Percentiles rank a stretch among this genome's conserved stretches.
Evolutionary conservation across 2,888 invertebrate species (phyloP).

Genomic region (Idaea biselata): DNA sequence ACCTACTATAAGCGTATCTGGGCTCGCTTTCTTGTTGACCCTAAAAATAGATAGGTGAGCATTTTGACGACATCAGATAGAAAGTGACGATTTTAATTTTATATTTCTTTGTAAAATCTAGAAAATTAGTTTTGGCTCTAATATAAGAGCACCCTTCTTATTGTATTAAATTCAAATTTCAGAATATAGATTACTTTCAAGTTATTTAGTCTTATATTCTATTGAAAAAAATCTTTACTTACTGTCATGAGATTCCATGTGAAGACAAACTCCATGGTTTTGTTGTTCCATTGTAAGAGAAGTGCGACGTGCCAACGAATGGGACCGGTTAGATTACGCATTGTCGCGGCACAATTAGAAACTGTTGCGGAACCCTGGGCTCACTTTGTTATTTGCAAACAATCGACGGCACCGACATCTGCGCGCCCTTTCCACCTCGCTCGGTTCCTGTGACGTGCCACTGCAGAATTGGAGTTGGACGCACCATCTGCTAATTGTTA

Average conservation of each 20-base stretch:
- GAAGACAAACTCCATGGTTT: slow-evolving; percentile 10
- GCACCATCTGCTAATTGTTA: slow-evolving; percentile 65
- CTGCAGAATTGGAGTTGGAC: slow-evolving; percentile 35
- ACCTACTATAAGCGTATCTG: too few species aligned
- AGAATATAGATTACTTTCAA: too few species aligned
- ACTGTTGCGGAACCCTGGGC: slow-evolving; percentile 66
- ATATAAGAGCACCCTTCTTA: too few species aligned
- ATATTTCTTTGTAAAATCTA: too few species aligned
- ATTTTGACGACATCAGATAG: too few species aligned
- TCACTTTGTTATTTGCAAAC: slow-evolving; percentile 76
- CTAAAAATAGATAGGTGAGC: too few species aligned
- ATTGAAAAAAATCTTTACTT: too few species aligned
- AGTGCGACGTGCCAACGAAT: slow-evolving; percentile 65
- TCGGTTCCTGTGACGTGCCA: slow-evolving; percentile 30
- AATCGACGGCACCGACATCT: slow-evolving; percentile 67
- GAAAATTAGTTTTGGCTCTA: too few species aligned
- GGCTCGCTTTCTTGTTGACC: too few species aligned
- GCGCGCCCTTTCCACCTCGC: slow-evolving; percentile 47
- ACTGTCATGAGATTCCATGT: slow-evolving; percentile 6
- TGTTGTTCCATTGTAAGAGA: slow-evolving; percentile 39
- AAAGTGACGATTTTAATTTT: too few species aligned
- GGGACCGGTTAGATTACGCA: slow-evolving; percentile 77
- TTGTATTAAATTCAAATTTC: too few species aligned
- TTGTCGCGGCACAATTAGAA: slow-evolving; percentile 78
- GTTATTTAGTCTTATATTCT: too few species aligned